phyloP scores from a whole-genome alignment of 2,113 vertebrate species.

The Delphinapterus leucas region DNA sequence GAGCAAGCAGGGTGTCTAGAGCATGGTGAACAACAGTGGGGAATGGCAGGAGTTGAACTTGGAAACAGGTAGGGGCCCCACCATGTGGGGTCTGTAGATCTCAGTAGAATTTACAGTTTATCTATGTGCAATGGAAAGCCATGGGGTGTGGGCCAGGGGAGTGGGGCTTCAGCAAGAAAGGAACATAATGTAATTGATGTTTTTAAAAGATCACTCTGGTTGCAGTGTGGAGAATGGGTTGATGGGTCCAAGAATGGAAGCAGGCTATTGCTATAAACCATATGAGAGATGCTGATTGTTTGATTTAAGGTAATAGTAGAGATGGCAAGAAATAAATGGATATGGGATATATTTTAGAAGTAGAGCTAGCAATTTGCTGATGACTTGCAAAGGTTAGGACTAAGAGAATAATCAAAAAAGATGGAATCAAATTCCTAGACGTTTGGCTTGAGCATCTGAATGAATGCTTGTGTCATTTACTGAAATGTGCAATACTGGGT shows the following conservation, averaged over 20 bases:
- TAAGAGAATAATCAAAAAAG: background rate
- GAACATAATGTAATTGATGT: background rate
- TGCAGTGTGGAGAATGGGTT: background rate
- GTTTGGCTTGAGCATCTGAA: background rate
- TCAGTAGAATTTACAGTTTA: background rate
- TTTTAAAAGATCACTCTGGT: background rate
- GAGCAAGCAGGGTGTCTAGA: background rate
- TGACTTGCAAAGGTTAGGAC: background rate
- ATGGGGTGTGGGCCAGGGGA: background rate
- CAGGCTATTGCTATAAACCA: background rate
- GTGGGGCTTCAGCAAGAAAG: background rate
- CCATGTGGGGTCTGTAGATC: background rate
- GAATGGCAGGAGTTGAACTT: background rate
- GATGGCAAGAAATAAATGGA: background rate
- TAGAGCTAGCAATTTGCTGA: background rate
- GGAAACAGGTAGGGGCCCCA: background rate
- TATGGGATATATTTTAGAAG: background rate
- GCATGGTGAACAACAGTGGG: background rate
- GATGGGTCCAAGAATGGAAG: background rate
- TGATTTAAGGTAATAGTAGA: background rate
- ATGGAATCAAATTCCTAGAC: background rate
- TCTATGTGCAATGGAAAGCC: background rate
- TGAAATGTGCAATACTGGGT: background rate
- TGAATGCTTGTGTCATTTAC: background rate
- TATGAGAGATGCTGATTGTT: background rate